Evolutionary conservation across 2,797 vertebrate genomes (phyloP), one percentile per base, ranked within the genome.

Genomic region (Lerista edwardsae): DNA sequence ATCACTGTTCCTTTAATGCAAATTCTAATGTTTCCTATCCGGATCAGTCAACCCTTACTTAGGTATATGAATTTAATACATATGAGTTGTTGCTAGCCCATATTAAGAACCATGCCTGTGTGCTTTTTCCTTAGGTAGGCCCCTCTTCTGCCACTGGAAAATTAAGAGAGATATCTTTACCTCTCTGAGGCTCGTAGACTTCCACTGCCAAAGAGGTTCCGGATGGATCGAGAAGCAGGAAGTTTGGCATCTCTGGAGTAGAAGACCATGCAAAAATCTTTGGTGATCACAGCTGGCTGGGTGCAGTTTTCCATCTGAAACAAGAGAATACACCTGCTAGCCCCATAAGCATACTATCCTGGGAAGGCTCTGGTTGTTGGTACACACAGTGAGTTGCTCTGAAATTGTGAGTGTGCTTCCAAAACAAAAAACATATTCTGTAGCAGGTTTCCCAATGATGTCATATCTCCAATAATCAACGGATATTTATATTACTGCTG

Each of bases 181-280:
- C 98, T 98, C 93, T 99, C 98, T 0, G 97, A 96, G 25, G 97
- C 97, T 87, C 97, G 95, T 82, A 98, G 94, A 89, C 96, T 98
- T 76, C 98, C 98, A 0, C 98, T 98, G 90, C 98, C 98, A 4
- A 99, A 99, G 79, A 99, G 97, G 93, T 97, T 99, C 73, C 98
- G 97, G 84, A 99, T 98, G 76, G 98, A 99, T 82, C 98, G 98
- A 0, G 98, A 97, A 39, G 98, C 97, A 0, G 98, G 98, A 57
- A 99, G 97, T 93, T 98, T 99, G 89, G 98, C 96, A 0, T 99
- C 98, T 3, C 98, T 96, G 19, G 98, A 98, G 94, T 99, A 98
- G 95, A 99, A 99, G 85, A 99, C 98, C 98, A 99, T 99, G 94
- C 98, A 98, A 95, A 99, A 97, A 93, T 99, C 98, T 97, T 99